A percentile compares a stretch with the other conserved stretches of the same genome.
Evolutionary conservation across 2,113 vertebrate species (phyloP).

Genomic region (Shinisaurus crocodilurus): DNA sequence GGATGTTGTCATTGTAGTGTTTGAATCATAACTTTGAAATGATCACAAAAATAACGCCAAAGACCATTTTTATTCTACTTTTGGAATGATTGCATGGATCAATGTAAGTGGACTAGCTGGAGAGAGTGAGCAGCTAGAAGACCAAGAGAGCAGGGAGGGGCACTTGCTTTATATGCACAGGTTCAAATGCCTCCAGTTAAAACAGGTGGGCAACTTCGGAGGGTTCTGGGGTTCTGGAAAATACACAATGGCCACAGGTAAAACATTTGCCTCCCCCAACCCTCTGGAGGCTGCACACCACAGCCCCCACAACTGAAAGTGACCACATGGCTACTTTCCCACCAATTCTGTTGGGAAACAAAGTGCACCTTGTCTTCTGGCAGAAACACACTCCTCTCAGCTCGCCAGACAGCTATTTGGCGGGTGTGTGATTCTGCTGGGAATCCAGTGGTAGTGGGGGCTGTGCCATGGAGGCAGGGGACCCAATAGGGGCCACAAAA

Average conservation of each 20-base stretch:
- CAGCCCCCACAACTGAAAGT: no score
- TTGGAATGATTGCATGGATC: not conserved
- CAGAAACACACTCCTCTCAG: not conserved
- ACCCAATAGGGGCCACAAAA: no score
- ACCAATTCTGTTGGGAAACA: no score
- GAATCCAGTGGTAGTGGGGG: no score
- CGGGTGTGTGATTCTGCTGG: no score
- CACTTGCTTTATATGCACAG: not conserved
- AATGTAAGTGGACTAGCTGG: not conserved
- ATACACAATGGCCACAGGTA: no score
- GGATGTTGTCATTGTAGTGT: not conserved
- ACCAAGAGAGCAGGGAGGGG: not conserved
- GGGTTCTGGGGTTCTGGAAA: no score
- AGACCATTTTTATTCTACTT: not conserved
- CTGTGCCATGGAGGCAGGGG: no score
- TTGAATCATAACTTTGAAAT: not conserved
- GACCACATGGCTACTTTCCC: no score
- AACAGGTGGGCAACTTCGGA: not conserved
- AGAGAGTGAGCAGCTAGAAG: not conserved
- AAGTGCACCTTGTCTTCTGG: not conserved
- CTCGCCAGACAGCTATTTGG: no score
- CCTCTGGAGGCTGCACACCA: no score
- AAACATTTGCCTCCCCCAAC: no score
- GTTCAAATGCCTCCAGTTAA: not conserved
- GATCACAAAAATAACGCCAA: not conserved